Base-by-base conservation (phyloP, 2,797 vertebrate species). In the Enteromius afrohamiltoni region DNA sequence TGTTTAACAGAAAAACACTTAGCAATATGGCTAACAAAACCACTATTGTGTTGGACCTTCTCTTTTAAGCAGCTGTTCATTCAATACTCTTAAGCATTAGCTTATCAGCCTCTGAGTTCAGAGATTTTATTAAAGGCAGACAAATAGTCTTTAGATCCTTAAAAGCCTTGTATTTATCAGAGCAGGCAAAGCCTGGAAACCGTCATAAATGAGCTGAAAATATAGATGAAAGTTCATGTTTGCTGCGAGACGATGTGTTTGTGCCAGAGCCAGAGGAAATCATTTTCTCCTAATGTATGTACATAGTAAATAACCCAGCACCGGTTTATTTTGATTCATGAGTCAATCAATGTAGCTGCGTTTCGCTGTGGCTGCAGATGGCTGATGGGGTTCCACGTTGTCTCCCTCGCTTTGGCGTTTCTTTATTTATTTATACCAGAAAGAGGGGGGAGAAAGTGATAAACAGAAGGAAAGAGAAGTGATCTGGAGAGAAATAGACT, bases 251-350 rank as follows among this genome's bases (percentile, higher is more conserved):
- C 60, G 23, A 67, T 68, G 62, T 84, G 49, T 80, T 82, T 80
- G 62, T 78, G 70, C 53, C 53, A 51, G 51, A 87, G 83, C 74
- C 70, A 69, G 83, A 82, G 77, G 80, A 80, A 77, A 83, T 75
- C 40, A 84, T 87, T 82, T 82, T 83, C 73, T 47, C 75, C 79
- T 88, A 86, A 91, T 86, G 88, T 89, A 88, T 89, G 86, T 87
- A 86, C 86, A 86, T 88, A 85, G 82, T 87, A 89, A 90, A 87
- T 85, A 85, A 85, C 65, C 67, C 26, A 45, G 60, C 73, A 71
- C 68, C 23, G n/a, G 77, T 83, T 89, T 85, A 84, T 77, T 86
- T 49, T 86, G 88, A 75, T 87, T 87, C 87, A 89, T 83, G 83
- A 84, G 86, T 83, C 88, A 83, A 87, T 88, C 84, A 85, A 51